Percentiles rank a stretch among this genome's conserved stretches.
Evolutionary conservation across 35 echinoderm and acorn worm genomes (phyloP).

Genomic region (Diadema setosum): DNA sequence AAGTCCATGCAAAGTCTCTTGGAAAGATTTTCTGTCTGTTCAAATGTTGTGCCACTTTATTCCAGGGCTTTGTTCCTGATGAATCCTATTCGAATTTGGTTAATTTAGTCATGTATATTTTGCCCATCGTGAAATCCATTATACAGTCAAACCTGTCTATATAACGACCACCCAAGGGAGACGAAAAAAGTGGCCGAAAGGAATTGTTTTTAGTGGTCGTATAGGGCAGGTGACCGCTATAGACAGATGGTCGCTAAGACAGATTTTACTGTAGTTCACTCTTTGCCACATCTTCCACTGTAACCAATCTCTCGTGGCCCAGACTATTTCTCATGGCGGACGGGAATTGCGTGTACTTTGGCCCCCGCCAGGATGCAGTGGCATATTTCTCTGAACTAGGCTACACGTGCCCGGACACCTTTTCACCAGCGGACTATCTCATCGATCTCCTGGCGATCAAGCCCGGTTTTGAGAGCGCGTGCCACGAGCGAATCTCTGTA

Average conservation of each 20-base stretch:
- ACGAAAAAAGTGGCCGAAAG: too few relatives aligned
- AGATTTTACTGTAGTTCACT: not conserved
- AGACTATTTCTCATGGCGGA: constrained; percentile 53
- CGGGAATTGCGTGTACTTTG: constrained; percentile 54
- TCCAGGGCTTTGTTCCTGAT: too few relatives aligned
- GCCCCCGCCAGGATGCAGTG: constrained; percentile 29
- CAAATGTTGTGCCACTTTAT: too few relatives aligned
- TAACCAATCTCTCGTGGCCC: not conserved
- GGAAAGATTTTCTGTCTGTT: too few relatives aligned
- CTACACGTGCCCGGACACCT: constrained; percentile 59
- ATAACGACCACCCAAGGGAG: too few relatives aligned
- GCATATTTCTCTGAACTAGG: constrained; percentile 52
- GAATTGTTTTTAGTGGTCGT: too few relatives aligned
- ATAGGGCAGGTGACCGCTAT: too few relatives aligned
- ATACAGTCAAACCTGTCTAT: not conserved
- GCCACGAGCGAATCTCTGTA: constrained; percentile 8
- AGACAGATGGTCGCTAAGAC: too few relatives aligned
- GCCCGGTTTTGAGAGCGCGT: constrained; percentile 42
- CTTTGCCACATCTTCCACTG: not conserved
- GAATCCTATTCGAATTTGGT: too few relatives aligned
- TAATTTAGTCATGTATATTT: too few relatives aligned
- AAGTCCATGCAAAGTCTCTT: too few relatives aligned
- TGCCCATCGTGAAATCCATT: too few relatives aligned
- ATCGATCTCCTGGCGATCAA: constrained; percentile 53
- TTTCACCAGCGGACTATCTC: constrained; percentile 76